A percentile compares a stretch with the other conserved stretches of the same genome.
phyloP scores from a whole-genome alignment of 2,113 vertebrate genomes.

The Corythoichthys haematopterus region DNA sequence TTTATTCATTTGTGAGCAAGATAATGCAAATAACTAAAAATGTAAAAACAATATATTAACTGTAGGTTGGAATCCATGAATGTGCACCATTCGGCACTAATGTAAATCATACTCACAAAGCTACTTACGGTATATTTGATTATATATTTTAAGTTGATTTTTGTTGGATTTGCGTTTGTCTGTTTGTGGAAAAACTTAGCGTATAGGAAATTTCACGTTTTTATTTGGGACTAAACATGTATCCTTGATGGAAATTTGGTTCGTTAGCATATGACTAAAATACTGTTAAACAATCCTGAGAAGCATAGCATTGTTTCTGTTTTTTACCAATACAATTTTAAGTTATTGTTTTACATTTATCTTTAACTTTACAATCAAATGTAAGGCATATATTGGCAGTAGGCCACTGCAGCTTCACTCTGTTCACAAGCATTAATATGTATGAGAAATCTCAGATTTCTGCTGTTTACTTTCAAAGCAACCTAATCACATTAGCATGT shows the following conservation, averaged over 20 bases:
- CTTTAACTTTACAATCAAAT: neutral
- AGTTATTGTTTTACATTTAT: no score
- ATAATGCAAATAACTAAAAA: neutral
- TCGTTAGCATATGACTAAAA: neutral
- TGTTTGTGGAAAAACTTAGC: no score
- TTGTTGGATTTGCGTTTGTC: neutral
- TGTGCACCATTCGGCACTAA: neutral
- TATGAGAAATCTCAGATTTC: conserved; percentile 28
- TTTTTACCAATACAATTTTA: no score
- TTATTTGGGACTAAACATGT: neutral
- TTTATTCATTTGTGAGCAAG: neutral
- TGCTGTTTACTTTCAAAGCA: conserved; percentile 50
- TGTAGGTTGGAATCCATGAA: neutral
- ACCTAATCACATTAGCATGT: conserved; percentile 54
- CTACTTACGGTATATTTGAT: neutral
- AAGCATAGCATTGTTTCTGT: no score
- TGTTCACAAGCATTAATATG: conserved; percentile 12
- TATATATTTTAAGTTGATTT: neutral
- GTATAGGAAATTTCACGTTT: no score
- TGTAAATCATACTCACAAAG: neutral
- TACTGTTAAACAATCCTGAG: neutral
- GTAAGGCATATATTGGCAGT: neutral
- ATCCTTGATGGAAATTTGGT: neutral
- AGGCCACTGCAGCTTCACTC: neutral
- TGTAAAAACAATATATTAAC: neutral